phyloP scores from a whole-genome alignment of 2,113 vertebrate species.

The Ctenomys sociabilis region DNA sequence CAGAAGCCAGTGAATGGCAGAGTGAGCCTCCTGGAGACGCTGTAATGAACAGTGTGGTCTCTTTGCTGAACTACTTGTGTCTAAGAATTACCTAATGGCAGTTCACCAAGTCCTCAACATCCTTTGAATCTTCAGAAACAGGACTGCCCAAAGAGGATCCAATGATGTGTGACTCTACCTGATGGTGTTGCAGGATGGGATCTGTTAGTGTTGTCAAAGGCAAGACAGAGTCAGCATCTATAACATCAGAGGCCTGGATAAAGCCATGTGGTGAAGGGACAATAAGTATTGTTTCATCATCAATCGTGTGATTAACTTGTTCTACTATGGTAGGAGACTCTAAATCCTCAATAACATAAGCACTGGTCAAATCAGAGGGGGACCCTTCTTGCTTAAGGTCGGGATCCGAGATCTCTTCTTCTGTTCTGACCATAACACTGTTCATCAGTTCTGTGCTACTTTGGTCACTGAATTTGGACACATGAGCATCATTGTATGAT shows the following conservation, averaged over 20 bases:
- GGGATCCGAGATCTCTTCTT: constrained; percentile 82
- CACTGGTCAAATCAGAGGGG: constrained; percentile 83
- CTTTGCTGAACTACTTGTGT: constrained; percentile 71
- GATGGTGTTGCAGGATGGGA: constrained; percentile 95
- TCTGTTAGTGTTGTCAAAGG: constrained; percentile 92
- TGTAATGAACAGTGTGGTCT: constrained; percentile 69
- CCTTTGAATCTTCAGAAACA: constrained; percentile 87
- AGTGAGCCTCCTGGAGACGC: constrained; percentile 68
- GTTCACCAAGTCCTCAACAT: constrained; percentile 88
- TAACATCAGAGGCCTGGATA: constrained; percentile 93
- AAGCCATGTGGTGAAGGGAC: constrained; percentile 95
- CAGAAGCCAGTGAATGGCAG: constrained; percentile 72
- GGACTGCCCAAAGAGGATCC: constrained; percentile 87
- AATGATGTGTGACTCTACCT: constrained; percentile 90
- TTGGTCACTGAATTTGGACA: constrained; percentile 87
- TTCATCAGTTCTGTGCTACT: constrained; percentile 86
- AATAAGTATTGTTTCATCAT: constrained; percentile 92
- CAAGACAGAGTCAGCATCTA: constrained; percentile 89
- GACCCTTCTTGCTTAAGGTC: constrained; percentile 84
- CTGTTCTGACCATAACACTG: constrained; percentile 86
- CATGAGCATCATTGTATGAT: constrained; percentile 80
- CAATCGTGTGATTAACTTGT: constrained; percentile 88
- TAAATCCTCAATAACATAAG: constrained; percentile 88
- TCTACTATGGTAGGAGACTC: constrained; percentile 87
- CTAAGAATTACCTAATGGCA: constrained; percentile 83